Conservation (phyloP, 1,140 invertebrate species). For the Nomia melanderi region DNA sequence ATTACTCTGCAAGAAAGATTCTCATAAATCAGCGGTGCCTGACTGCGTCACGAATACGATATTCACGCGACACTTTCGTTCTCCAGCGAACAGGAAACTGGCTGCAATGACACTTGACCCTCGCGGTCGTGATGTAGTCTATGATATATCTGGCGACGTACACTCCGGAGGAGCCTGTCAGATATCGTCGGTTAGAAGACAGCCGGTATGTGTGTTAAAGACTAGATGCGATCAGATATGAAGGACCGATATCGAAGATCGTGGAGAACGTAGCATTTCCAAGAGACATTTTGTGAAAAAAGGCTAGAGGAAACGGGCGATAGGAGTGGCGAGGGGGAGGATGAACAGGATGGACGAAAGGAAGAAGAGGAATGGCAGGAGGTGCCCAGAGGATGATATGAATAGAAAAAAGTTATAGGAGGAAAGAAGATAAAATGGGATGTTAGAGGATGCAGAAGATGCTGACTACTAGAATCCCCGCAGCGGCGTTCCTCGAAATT, state of each 20-base stretch:
- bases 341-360: neutral
- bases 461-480: slow-evolving; percentile 50
- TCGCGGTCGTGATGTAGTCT: slow-evolving; percentile 3
- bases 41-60: slow-evolving; percentile 9
- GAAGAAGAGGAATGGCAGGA: neutral
- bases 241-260: slow-evolving; percentile 25
- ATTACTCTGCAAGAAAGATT: slow-evolving; percentile 9
- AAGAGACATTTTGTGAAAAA: neutral
- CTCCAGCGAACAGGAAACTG: slow-evolving; percentile 22
- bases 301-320: neutral
- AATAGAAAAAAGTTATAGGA: neutral
- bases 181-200: neutral
- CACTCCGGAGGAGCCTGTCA: neutral
- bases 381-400: neutral
- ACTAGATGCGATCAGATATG: slow-evolving; percentile 43
- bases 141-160: slow-evolving; percentile 24
- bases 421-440: slow-evolving; percentile 9
- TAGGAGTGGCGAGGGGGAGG: neutral
- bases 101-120: slow-evolving; percentile 28
- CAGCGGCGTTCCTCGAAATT: slow-evolving; percentile 28
- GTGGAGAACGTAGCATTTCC: slow-evolving; percentile 17
- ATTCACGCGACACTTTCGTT: slow-evolving; percentile 14
- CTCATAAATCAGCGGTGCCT: slow-evolving; percentile 7
- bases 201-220: slow-evolving; percentile 19
- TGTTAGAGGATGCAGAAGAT: slow-evolving; percentile 37